Percentiles rank a stretch among this genome's conserved stretches.
Evolutionary conservation across 2,113 vertebrate species (phyloP).

Genomic region (Catharus fuscescens): DNA sequence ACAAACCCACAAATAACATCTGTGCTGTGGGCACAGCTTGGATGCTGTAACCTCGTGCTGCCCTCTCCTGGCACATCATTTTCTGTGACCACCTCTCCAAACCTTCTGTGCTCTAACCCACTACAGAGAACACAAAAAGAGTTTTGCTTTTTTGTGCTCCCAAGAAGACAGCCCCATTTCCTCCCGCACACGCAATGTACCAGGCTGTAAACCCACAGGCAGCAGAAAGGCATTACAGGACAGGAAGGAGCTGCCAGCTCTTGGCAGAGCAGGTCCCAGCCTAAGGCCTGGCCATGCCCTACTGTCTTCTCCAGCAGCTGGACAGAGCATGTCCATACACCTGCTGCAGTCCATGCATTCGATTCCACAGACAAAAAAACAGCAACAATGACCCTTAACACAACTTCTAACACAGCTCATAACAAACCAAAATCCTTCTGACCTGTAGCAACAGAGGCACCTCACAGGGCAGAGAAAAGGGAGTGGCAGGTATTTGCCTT

Average conservation of each 20-base stretch:
- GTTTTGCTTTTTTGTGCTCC: background rate
- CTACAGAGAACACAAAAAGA: background rate
- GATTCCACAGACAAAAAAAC: background rate
- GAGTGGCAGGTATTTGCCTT: background rate
- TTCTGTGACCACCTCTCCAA: background rate
- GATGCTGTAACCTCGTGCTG: slow-evolving; percentile 45
- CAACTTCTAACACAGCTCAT: background rate
- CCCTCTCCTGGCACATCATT: slow-evolving; percentile 72
- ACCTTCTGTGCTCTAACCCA: background rate
- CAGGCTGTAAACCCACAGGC: background rate
- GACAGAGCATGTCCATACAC: background rate
- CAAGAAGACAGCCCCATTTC: background rate
- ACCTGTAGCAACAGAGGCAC: background rate
- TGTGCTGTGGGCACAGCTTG: accelerated
- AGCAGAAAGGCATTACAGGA: background rate
- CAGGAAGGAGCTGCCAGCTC: background rate
- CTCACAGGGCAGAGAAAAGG: background rate
- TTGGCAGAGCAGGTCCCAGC: background rate
- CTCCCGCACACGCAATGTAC: accelerated
- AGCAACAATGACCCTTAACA: background rate
- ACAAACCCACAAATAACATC: background rate
- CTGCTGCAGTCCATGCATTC: accelerated
- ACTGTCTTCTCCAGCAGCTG: background rate
- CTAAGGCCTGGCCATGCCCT: background rate
- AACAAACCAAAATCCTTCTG: background rate